These are phyloP conservation scores for Channa striata DNA, from an alignment of 2,797 vertebrate genomes.

Conservation along the genomic window DNA sequence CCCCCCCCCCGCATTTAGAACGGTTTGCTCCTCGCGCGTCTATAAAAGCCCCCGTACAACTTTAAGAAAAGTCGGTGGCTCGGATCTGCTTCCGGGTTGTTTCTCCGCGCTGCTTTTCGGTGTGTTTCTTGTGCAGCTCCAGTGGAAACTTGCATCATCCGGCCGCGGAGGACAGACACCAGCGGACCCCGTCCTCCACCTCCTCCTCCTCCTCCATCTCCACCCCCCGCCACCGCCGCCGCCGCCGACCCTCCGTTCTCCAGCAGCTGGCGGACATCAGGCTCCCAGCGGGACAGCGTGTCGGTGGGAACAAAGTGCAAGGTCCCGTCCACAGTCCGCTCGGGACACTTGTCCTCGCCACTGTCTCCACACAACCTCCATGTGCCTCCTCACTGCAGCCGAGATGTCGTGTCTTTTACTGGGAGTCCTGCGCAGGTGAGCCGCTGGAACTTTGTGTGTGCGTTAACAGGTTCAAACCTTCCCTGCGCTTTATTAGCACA, in stretches of 20 bases:
- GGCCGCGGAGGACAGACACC: not conserved
- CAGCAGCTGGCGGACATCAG: not conserved
- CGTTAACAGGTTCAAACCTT: not conserved
- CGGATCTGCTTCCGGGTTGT: slow-evolving; percentile 48
- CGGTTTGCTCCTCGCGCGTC: too few species aligned
- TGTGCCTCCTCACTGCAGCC: slow-evolving; percentile 22
- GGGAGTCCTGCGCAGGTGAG: slow-evolving; percentile 79
- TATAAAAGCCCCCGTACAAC: too few species aligned
- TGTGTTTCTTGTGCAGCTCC: slow-evolving; percentile 16
- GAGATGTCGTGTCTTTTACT: slow-evolving; percentile 80
- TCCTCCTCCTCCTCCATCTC: slow-evolving; percentile 12
- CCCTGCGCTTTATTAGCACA: too few species aligned
- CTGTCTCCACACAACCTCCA: slow-evolving; percentile 9
- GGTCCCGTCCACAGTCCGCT: slow-evolving; percentile 56
- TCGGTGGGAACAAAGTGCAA: slow-evolving; percentile 74
- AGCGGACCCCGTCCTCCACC: slow-evolving; percentile 13
- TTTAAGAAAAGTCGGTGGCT: not conserved
- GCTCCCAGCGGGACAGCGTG: slow-evolving; percentile 3
- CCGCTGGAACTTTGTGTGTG: not conserved
- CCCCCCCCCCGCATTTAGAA: too few species aligned
- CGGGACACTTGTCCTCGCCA: slow-evolving; percentile 9
- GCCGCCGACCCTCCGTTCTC: too few species aligned
- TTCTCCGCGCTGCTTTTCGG: not conserved
- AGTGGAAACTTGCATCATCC: slow-evolving; percentile 63
- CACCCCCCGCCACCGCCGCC: slow-evolving; percentile 14